These are phyloP conservation scores for Actinernus sp. DNA, from an alignment of 92 coral and sea anemone species.

Conservation along the genomic window DNA sequence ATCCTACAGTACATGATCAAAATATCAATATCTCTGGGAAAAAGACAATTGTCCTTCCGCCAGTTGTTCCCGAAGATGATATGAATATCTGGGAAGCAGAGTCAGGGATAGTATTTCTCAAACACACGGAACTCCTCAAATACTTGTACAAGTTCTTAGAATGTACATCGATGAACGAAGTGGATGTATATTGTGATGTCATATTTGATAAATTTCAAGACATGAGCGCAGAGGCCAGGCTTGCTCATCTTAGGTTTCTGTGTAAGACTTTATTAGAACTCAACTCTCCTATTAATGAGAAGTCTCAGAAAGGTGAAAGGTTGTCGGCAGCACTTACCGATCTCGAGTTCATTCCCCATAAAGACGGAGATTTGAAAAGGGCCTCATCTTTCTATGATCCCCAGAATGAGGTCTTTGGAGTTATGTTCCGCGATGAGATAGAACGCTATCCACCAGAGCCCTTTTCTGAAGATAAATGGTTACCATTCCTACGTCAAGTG, in stretches of 20 bases:
- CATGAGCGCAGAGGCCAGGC: constrained; percentile 13
- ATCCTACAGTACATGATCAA: constrained; percentile 32
- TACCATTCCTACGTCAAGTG: constrained; percentile 37
- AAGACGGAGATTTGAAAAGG: constrained; percentile 27
- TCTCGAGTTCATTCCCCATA: constrained; percentile 29
- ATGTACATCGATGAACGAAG: constrained; percentile 27
- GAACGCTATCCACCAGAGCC: constrained; percentile 71
- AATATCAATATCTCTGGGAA: constrained; percentile 2
- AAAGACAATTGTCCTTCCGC: constrained; percentile 21
- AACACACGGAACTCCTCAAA: background rate
- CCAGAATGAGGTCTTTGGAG: constrained; percentile 33
- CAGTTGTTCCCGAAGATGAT: constrained; percentile 30
- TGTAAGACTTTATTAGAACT: background rate
- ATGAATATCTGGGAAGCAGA: too few relatives aligned
- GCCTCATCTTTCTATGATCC: constrained; percentile 70
- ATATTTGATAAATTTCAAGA: constrained; percentile 34
- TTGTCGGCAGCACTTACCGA: constrained; percentile 1
- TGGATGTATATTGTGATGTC: constrained; percentile 64
- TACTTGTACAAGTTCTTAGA: constrained; percentile 35
- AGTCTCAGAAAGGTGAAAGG: background rate
- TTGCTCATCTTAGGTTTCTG: constrained; percentile 39
- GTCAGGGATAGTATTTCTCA: constrained; percentile 39
- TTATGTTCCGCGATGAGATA: constrained; percentile 36
- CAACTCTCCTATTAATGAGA: background rate
- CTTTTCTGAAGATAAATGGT: constrained; percentile 36